Percentiles rank a stretch among this genome's conserved stretches.
phyloP scores from a whole-genome alignment of 92 coral and sea anemone species.

The Micromussa lordhowensis region DNA sequence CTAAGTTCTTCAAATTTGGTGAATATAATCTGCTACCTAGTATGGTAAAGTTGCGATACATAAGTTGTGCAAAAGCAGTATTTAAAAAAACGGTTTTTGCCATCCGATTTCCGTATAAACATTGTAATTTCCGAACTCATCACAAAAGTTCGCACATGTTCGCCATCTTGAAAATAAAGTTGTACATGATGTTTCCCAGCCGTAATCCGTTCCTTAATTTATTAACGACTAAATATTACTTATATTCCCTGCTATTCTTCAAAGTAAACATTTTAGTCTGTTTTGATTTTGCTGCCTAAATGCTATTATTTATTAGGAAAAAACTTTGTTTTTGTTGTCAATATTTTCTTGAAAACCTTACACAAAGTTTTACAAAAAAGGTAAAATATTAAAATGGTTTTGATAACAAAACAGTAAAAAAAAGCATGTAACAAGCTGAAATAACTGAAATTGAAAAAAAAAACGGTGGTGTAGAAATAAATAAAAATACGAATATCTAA shows the following conservation, averaged over 20 bases:
- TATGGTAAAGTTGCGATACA: too few species aligned
- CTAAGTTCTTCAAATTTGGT: too few species aligned
- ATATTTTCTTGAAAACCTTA: conserved; percentile 17
- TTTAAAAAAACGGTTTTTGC: too few species aligned
- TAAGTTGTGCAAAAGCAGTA: too few species aligned
- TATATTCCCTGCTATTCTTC: neutral
- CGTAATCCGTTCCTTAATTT: neutral
- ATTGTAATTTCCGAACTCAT: neutral
- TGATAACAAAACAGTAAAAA: conserved; percentile 4
- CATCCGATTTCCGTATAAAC: too few species aligned
- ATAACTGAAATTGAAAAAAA: neutral
- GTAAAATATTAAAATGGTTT: neutral
- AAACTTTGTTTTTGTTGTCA: neutral
- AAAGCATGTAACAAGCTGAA: neutral
- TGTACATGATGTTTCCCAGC: neutral
- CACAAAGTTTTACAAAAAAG: neutral
- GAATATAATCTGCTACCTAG: too few species aligned
- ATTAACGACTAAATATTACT: neutral
- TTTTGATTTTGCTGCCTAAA: neutral
- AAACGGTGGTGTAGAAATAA: neutral
- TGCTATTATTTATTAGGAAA: neutral
- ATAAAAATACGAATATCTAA: neutral
- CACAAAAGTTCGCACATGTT: neutral
- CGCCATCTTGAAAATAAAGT: conserved; percentile 4
- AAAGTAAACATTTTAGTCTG: neutral